A percentile compares a stretch with the other conserved stretches of the same genome.
These are phyloP conservation scores for Hippocampus abdominalis DNA, from an alignment of 2,113 vertebrate genomes.

Conservation along the genomic window DNA sequence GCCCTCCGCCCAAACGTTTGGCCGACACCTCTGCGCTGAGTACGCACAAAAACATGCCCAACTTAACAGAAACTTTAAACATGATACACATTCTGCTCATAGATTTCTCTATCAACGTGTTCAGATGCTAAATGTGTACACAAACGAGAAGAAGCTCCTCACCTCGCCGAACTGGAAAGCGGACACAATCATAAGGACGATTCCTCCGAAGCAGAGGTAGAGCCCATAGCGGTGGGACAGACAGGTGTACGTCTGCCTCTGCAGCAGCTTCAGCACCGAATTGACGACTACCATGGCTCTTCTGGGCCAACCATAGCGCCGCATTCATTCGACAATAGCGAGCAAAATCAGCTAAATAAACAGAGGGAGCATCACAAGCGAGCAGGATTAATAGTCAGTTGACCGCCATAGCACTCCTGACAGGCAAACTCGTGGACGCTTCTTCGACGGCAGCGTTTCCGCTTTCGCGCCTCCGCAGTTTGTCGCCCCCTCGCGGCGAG, in stretches of 20 bases:
- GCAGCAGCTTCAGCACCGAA: slow-evolving; percentile 85
- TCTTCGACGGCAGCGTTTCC: slow-evolving; percentile 26
- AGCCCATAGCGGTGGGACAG: slow-evolving; percentile 94
- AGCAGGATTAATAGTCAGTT: slow-evolving; percentile 49
- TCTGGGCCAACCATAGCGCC: slow-evolving; percentile 53
- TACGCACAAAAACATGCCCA: too few species aligned
- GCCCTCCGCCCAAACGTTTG: too few species aligned
- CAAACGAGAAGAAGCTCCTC: slow-evolving; percentile 32
- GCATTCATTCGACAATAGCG: slow-evolving; percentile 53
- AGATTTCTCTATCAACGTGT: not conserved
- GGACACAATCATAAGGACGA: slow-evolving; percentile 95
- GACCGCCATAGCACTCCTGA: slow-evolving; percentile 46
- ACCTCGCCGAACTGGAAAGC: slow-evolving; percentile 98
- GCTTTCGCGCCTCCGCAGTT: not conserved
- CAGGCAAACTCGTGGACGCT: slow-evolving; percentile 25
- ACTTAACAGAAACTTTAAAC: too few species aligned
- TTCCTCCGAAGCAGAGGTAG: slow-evolving; percentile 91
- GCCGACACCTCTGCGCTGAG: too few species aligned
- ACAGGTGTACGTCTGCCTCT: slow-evolving; percentile 96
- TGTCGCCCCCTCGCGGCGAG: slow-evolving; percentile 38
- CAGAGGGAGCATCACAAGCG: slow-evolving; percentile 38
- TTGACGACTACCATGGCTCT: slow-evolving; percentile 83
- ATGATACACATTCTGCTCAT: too few species aligned
- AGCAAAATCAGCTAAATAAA: not conserved
- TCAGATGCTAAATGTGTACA: not conserved